Conservation (phyloP, 1,140 invertebrate species). For the Psilanteris sp. region DNA sequence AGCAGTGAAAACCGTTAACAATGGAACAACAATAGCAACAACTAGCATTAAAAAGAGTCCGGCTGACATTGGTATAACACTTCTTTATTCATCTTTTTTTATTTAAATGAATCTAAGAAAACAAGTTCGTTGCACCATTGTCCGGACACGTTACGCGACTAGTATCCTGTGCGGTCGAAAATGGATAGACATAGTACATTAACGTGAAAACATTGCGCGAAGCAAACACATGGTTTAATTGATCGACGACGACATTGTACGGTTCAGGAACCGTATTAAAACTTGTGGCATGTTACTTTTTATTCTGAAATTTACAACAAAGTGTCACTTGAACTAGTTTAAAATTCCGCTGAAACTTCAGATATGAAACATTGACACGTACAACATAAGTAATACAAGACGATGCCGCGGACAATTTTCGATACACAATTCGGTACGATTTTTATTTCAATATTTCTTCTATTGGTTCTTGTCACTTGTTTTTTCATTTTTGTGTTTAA, state of each 20-base stretch:
- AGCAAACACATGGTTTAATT: conserved; percentile 20
- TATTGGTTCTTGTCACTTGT: background rate
- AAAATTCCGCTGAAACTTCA: conserved; percentile 77
- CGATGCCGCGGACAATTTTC: conserved; percentile 75
- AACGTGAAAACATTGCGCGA: conserved; percentile 23
- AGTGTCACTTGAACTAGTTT: conserved; percentile 76
- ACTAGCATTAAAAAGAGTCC: conserved; percentile 27
- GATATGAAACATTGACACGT: conserved; percentile 80
- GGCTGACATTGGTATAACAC: background rate
- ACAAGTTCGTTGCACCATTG: background rate
- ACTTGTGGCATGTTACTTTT: conserved; percentile 76
- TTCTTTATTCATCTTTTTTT: background rate
- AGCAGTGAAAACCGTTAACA: conserved; percentile 47
- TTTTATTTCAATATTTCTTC: conserved; percentile 14
- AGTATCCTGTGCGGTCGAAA: conserved; percentile 6
- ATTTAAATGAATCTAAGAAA: background rate
- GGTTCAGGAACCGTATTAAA: conserved; percentile 71
- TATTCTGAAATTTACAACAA: conserved; percentile 79
- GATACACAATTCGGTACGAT: conserved; percentile 76
- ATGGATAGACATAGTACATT: background rate
- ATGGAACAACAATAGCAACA: conserved; percentile 56
- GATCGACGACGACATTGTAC: conserved; percentile 20
- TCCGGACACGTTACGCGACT: background rate
- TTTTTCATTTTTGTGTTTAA: background rate
- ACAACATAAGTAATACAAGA: conserved; percentile 80